Conservation (phyloP, 2,113 vertebrate genomes). For the Symphodus melops region DNA sequence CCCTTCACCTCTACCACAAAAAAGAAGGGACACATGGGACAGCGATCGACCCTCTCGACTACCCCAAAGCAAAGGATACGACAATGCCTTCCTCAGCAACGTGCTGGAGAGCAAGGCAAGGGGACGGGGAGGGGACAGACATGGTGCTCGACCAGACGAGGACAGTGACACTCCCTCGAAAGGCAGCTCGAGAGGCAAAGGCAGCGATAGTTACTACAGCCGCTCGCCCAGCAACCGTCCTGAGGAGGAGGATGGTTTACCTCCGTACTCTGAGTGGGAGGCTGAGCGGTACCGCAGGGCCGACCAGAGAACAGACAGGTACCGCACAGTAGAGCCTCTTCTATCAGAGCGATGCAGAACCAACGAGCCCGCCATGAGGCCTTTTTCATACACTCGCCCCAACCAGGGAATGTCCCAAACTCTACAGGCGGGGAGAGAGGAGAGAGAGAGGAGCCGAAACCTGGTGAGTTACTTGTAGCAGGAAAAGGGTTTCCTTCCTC, state of each 20-base stretch:
- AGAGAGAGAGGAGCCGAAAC: conserved; percentile 89
- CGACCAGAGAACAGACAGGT: conserved; percentile 49
- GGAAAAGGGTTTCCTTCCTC: conserved; percentile 31
- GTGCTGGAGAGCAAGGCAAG: conserved; percentile 88
- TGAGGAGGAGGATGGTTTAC: conserved; percentile 89
- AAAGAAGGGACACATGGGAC: conserved; percentile 86
- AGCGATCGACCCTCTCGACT: conserved; percentile 75
- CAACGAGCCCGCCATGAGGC: conserved; percentile 61
- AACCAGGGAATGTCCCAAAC: conserved; percentile 83
- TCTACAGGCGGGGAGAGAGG: conserved; percentile 89
- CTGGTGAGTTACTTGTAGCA: conserved; percentile 88
- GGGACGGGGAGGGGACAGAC: conserved; percentile 59
- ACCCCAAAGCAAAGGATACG: conserved; percentile 82
- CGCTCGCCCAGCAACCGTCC: conserved; percentile 80
- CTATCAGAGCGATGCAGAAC: conserved; percentile 68
- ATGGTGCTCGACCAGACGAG: conserved; percentile 74
- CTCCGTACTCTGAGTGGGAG: conserved; percentile 92
- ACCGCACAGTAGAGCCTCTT: conserved; percentile 78
- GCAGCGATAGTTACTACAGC: conserved; percentile 78
- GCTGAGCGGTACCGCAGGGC: conserved; percentile 80
- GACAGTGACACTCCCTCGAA: conserved; percentile 91
- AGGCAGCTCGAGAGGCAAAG: conserved; percentile 86
- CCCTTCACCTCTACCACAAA: conserved; percentile 84
- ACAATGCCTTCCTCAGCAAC: conserved; percentile 86
- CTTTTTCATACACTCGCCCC: conserved; percentile 88